A percentile compares a stretch with the other conserved stretches of the same genome.
These are phyloP conservation scores for Spondyliosoma cantharus DNA, from an alignment of 2,797 vertebrate genomes.

Conservation along the genomic window DNA sequence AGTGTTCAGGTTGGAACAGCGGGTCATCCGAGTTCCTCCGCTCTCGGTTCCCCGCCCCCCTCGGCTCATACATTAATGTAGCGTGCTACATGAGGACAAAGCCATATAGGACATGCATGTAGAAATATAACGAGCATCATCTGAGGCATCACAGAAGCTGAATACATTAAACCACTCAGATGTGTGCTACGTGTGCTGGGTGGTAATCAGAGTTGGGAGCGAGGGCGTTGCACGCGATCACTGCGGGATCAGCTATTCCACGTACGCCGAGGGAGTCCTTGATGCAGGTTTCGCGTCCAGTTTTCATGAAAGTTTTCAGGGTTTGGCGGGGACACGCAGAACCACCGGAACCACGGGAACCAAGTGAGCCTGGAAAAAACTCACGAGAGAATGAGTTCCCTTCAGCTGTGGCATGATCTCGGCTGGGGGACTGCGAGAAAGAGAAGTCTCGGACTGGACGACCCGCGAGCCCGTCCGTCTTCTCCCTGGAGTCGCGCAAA, in stretches of 20 bases:
- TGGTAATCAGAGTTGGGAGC: background rate
- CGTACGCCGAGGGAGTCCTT: background rate
- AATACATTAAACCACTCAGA: slow-evolving; percentile 41
- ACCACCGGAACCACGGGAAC: too few species aligned
- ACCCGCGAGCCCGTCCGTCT: too few species aligned
- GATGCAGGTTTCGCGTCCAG: background rate
- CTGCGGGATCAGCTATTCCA: background rate
- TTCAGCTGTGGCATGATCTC: too few species aligned
- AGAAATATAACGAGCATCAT: slow-evolving; percentile 34
- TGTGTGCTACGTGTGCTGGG: background rate
- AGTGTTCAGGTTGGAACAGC: background rate
- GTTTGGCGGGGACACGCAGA: too few species aligned
- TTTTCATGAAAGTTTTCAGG: too few species aligned
- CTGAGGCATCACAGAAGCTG: slow-evolving; percentile 22
- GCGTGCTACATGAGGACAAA: slow-evolving; percentile 16
- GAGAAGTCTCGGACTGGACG: too few species aligned
- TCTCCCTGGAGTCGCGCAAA: too few species aligned
- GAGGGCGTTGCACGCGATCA: background rate
- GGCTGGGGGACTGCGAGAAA: too few species aligned
- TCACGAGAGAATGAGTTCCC: too few species aligned
- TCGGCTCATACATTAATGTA: slow-evolving; percentile 5
- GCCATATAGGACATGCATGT: slow-evolving; percentile 35
- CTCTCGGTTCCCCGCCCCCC: slow-evolving; percentile 19
- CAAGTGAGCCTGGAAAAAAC: too few species aligned
- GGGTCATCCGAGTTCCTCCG: background rate